phyloP scores from a whole-genome alignment of 2,113 vertebrate species.

The Elaphurus davidianus region DNA sequence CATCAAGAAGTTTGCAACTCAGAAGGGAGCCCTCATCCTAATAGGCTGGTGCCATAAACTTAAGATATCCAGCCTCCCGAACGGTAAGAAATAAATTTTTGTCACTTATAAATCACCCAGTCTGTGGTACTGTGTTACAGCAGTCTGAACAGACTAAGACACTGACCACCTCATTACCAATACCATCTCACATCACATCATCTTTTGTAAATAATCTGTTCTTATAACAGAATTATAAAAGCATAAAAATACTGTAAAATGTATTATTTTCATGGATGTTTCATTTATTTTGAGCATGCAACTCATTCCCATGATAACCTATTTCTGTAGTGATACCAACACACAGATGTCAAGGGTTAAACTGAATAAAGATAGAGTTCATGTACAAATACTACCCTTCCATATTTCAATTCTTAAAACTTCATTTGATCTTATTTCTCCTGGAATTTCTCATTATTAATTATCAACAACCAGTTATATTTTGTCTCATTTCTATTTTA shows the following conservation, averaged over 20 bases:
- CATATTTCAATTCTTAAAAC: not conserved
- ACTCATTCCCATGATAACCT: slow-evolving; percentile 5
- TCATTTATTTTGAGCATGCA: slow-evolving; percentile 25
- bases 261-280: slow-evolving; percentile 28
- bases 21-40: not conserved
- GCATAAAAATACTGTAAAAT: not conserved
- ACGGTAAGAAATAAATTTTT: not conserved
- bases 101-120: not conserved
- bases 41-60: not conserved
- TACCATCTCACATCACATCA: not conserved
- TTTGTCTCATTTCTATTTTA: not conserved
- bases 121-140: not conserved
- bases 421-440: not conserved
- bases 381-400: slow-evolving; percentile 1
- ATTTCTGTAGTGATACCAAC: not conserved
- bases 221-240: not conserved
- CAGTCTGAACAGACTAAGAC: not conserved
- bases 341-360: slow-evolving; percentile 1
- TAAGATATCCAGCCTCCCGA: not conserved
- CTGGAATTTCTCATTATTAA: not conserved
- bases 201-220: not conserved
- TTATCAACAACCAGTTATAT: not conserved
- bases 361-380: slow-evolving; percentile 23
- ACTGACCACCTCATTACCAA: not conserved
- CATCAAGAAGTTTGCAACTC: not conserved